phyloP scores from a whole-genome alignment of 2,797 vertebrate species.

The Mastacembelus armatus region DNA sequence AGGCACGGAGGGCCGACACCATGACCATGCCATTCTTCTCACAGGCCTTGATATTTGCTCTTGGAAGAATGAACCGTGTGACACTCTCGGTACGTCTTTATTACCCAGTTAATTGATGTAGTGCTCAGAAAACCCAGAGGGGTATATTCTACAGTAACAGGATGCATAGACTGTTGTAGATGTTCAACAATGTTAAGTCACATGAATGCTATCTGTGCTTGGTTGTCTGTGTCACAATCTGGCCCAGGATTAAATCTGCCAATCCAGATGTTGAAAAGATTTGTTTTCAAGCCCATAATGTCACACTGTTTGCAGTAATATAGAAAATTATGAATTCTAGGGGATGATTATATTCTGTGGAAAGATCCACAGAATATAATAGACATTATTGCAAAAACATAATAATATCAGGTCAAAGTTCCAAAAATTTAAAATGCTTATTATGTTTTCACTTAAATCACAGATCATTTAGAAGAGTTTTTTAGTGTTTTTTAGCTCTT shows the following conservation, averaged over 20 bases:
- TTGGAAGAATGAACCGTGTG: slow-evolving; percentile 94
- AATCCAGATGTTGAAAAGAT: slow-evolving; percentile 67
- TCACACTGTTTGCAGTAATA: background rate
- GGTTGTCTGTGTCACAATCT: slow-evolving; percentile 47
- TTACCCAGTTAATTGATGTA: background rate
- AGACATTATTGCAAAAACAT: background rate
- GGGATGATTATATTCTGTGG: background rate
- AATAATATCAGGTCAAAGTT: background rate
- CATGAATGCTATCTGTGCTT: background rate
- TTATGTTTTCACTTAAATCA: slow-evolving; percentile 36
- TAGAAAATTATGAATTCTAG: background rate
- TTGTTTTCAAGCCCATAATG: slow-evolving; percentile 16
- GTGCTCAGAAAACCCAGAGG: background rate
- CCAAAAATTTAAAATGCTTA: background rate
- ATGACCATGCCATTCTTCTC: slow-evolving; percentile 92
- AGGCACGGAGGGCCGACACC: slow-evolving; percentile 86
- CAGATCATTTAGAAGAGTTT: background rate
- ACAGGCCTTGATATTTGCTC: slow-evolving; percentile 94
- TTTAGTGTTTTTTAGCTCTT: background rate
- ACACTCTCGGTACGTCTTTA: slow-evolving; percentile 86
- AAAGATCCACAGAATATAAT: background rate
- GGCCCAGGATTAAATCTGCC: slow-evolving; percentile 26
- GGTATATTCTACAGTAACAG: background rate
- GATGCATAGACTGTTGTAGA: background rate
- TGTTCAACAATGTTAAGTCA: background rate